phyloP scores from a whole-genome alignment of 2,797 vertebrate genomes.

The Squalus acanthias region DNA sequence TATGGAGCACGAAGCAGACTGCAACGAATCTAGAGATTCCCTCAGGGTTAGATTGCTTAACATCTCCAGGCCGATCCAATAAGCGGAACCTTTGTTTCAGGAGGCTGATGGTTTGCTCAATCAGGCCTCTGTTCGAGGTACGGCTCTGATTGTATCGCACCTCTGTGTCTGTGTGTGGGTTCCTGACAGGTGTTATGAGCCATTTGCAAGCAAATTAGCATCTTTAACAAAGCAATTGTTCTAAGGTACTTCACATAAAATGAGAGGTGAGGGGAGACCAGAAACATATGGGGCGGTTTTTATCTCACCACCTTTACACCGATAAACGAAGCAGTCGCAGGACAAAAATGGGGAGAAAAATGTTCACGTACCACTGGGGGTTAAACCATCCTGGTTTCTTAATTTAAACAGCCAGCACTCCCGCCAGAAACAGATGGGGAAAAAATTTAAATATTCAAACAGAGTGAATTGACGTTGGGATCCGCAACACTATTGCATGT shows the following conservation, averaged over 20 bases:
- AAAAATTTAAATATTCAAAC: not conserved
- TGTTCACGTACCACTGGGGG: not conserved
- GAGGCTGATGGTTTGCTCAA: too few species aligned
- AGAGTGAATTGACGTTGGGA: too few species aligned
- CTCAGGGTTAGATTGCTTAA: not conserved
- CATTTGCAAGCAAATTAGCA: not conserved
- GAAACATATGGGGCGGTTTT: too few species aligned
- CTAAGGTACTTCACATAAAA: not conserved
- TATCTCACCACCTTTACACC: too few species aligned
- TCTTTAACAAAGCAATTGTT: not conserved
- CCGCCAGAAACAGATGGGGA: not conserved
- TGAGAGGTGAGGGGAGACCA: not conserved
- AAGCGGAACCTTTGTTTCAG: too few species aligned
- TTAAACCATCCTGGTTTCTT: not conserved
- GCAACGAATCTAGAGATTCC: not conserved
- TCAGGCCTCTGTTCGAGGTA: not conserved
- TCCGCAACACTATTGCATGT: not conserved
- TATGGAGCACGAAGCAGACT: not conserved
- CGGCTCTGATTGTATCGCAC: not conserved
- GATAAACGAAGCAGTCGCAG: not conserved
- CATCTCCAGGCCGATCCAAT: too few species aligned
- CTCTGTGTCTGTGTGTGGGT: not conserved
- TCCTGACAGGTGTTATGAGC: not conserved
- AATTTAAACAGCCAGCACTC: not conserved
- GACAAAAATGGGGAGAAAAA: not conserved